These are phyloP conservation scores for Danaus melanippus DNA, from an alignment of 1,140 invertebrate genomes.

Conservation along the genomic window DNA sequence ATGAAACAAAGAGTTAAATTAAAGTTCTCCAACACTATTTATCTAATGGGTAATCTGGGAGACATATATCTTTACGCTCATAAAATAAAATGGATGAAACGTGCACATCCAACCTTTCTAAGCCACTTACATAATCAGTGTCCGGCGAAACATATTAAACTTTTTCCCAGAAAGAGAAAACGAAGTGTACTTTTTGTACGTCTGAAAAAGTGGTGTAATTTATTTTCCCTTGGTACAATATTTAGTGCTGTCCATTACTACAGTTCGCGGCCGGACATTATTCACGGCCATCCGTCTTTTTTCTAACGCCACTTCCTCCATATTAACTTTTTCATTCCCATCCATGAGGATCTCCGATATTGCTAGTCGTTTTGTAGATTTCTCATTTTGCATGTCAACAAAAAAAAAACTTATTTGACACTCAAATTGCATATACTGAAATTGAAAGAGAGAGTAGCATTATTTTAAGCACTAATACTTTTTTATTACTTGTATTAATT, in stretches of 20 bases:
- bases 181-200: conserved; percentile 62
- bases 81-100: conserved; percentile 24
- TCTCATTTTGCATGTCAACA: too few species aligned
- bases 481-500: too few species aligned
- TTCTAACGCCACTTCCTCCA: conserved; percentile 47
- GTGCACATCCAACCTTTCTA: conserved; percentile 21
- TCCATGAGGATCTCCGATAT: conserved; percentile 31
- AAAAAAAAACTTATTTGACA: too few species aligned
- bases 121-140: conserved; percentile 46
- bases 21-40: conserved; percentile 13
- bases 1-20: conserved; percentile 5
- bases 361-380: conserved; percentile 23
- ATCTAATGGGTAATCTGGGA: conserved; percentile 14
- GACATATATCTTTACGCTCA: conserved; percentile 14
- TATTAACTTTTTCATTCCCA: conserved; percentile 65
- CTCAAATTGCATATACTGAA: too few species aligned
- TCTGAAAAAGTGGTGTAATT: conserved; percentile 68
- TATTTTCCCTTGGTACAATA: conserved; percentile 69
- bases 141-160: conserved; percentile 61
- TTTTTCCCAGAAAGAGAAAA: conserved; percentile 61
- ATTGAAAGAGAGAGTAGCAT: too few species aligned
- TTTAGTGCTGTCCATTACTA: conserved; percentile 70
- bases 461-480: too few species aligned
- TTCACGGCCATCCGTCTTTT: conserved; percentile 66
- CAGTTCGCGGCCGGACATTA: conserved; percentile 69